Conservation (phyloP, 2,797 vertebrate genomes). For the Eleutherodactylus coqui region DNA sequence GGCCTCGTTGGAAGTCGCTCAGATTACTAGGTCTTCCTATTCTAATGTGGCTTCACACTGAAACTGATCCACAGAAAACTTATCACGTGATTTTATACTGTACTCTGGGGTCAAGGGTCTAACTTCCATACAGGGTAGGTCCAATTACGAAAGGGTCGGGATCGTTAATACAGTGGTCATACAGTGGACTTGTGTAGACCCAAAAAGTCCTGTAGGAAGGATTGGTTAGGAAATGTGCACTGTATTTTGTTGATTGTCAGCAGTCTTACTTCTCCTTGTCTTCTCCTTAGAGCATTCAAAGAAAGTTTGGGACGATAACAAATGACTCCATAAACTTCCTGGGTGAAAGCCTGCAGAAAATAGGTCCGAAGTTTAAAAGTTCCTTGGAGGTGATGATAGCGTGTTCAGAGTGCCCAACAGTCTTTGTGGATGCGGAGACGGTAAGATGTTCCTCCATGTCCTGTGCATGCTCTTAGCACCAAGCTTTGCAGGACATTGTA, state of each 20-base stretch:
- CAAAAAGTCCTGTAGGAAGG: neutral
- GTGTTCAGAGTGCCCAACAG: conserved; percentile 92
- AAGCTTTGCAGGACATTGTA: neutral
- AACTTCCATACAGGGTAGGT: too few species aligned
- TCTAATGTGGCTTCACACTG: too few species aligned
- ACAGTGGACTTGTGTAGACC: too few species aligned
- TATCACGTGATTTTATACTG: too few species aligned
- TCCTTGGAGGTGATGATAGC: conserved; percentile 94
- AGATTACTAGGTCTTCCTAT: too few species aligned
- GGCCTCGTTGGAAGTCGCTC: too few species aligned
- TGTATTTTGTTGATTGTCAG: neutral
- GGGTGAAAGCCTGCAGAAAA: conserved; percentile 88
- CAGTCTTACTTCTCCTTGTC: neutral
- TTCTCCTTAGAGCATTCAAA: conserved; percentile 85
- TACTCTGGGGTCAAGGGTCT: too few species aligned
- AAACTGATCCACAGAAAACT: too few species aligned
- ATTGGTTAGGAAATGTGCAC: neutral
- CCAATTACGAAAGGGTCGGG: too few species aligned
- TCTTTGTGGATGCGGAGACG: conserved; percentile 96
- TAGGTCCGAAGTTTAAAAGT: conserved; percentile 93
- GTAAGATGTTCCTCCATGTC: conserved; percentile 71
- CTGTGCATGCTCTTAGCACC: neutral
- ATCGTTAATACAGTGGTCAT: too few species aligned
- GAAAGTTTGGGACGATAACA: conserved; percentile 90
- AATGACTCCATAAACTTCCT: conserved; percentile 89